Evolutionary conservation across 2,888 invertebrate genomes (phyloP).

Genomic region (Melangyna quadrimaculata): DNA sequence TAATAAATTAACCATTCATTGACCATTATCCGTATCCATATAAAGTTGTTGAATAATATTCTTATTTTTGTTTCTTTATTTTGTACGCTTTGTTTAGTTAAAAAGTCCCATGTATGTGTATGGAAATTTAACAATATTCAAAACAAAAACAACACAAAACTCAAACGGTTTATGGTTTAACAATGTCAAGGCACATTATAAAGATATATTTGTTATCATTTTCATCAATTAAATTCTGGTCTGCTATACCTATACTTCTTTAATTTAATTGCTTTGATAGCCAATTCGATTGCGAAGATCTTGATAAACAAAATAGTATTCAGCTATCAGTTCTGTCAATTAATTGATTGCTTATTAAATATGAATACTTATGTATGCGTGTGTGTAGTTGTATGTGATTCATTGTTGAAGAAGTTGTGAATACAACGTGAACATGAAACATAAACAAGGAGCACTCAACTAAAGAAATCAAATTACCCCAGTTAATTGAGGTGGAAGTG

Average conservation of each 20-base stretch:
- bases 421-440: neutral
- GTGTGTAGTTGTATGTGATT: neutral
- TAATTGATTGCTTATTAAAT: neutral
- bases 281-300: neutral
- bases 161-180: neutral
- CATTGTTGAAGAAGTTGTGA: neutral
- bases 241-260: too few species aligned
- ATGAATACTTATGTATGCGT: neutral
- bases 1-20: neutral
- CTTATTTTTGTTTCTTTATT: neutral
- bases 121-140: too few species aligned
- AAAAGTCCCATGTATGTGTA: too few species aligned
- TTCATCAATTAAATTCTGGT: neutral
- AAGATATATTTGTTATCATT: neutral
- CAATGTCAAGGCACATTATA: neutral
- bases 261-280: neutral
- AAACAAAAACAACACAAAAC: neutral
- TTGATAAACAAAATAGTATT: neutral
- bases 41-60: neutral
- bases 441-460: neutral
- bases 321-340: neutral
- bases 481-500: neutral
- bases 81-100: neutral
- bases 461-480: neutral
- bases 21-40: neutral